phyloP scores from a whole-genome alignment of 2,797 vertebrate species.

The Diglossa cyanea region DNA sequence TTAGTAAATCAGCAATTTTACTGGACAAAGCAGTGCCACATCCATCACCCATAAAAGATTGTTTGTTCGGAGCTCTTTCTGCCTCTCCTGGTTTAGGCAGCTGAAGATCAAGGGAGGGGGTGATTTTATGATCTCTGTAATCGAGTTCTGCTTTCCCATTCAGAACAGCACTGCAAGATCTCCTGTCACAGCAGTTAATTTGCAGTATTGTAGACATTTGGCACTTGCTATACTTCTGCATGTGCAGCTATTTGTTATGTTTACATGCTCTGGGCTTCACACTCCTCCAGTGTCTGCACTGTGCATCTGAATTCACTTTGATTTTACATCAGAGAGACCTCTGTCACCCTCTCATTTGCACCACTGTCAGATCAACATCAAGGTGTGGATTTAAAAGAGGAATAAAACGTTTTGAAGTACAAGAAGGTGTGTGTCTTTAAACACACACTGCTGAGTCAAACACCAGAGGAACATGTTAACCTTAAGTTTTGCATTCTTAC shows the following conservation, averaged over 20 bases:
- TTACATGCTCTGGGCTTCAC: neutral
- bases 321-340: conserved; percentile 41
- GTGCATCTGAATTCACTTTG: conserved; percentile 5
- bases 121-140: conserved; percentile 49
- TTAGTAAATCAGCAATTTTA: conserved; percentile 59
- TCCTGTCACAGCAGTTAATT: conserved; percentile 41
- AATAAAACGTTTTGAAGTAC: neutral
- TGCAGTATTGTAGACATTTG: conserved; percentile 18
- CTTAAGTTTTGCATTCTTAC: neutral
- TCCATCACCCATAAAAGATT: neutral
- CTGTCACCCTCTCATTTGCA: conserved; percentile 32
- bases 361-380: neutral
- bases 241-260: conserved; percentile 11
- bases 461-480: neutral
- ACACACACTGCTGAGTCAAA: neutral
- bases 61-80: conserved; percentile 15
- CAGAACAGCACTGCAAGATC: neutral
- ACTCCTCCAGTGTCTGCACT: neutral
- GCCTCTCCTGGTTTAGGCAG: neutral
- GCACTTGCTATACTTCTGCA: neutral
- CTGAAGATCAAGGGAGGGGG: conserved; percentile 12
- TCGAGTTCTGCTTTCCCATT: conserved; percentile 17
- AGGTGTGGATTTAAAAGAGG: neutral
- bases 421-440: neutral
- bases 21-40: conserved; percentile 24